These are phyloP conservation scores for Chironomus striatipennis DNA, from an alignment of 1,140 invertebrate species.

Conservation along the genomic window DNA sequence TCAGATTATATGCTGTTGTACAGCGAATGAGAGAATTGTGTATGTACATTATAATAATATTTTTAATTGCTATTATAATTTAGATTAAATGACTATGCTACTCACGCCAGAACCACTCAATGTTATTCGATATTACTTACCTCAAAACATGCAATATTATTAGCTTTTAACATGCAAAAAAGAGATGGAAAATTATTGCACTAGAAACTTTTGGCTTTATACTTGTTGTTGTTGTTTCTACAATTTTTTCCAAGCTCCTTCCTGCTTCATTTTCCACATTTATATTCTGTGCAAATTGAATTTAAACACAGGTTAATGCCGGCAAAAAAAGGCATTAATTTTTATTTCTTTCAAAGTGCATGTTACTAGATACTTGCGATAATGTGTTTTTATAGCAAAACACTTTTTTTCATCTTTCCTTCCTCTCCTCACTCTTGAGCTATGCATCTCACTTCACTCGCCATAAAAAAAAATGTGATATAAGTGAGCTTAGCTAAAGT, in stretches of 20 bases:
- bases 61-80: conserved; percentile 4
- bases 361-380: conserved; percentile 22
- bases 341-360: neutral
- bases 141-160: conserved; percentile 19
- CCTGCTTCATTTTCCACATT: neutral
- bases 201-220: neutral
- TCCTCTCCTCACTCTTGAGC: no score
- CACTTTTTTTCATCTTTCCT: neutral
- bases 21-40: neutral
- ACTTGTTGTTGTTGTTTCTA: neutral
- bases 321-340: neutral
- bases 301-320: conserved; percentile 15
- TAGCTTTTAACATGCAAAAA: conserved; percentile 20
- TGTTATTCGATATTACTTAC: conserved; percentile 5
- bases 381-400: conserved; percentile 19
- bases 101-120: neutral
- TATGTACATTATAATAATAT: neutral
- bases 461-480: neutral
- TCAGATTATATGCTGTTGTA: neutral
- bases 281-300: conserved; percentile 14
- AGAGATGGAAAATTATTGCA: neutral
- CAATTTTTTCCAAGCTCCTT: neutral
- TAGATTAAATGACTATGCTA: conserved; percentile 3
- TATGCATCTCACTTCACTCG: no score
- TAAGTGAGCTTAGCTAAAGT: neutral